Evolutionary conservation across 2,113 vertebrate genomes (phyloP), one percentile per base, ranked within the genome.

Genomic region (Emberiza fucata): DNA sequence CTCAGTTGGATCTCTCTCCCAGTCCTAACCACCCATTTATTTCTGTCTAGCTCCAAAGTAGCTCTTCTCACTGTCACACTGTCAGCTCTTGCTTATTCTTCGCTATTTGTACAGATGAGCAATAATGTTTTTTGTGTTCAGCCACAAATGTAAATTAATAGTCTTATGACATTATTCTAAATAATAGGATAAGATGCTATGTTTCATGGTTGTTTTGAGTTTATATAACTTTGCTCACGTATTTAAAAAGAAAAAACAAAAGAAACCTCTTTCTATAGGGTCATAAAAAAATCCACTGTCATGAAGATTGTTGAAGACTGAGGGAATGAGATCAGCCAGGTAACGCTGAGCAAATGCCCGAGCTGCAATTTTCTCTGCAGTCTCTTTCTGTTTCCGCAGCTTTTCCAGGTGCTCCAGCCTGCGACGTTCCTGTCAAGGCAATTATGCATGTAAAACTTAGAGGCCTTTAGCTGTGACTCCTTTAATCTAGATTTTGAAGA

Each of bases 201-300:
- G 17, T 40, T 61, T 80, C 56, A 40, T 37, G 6, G 27, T 59
- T 90, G 23, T 29, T 90, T 73, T 70, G 22, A 63, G 24, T 69
- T 75, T 51, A 17, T 25, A 60, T 44, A 73, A 89, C 28, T 73
- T 37, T 35, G 15, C 75, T 71, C 28, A 44, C 23, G 4, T 66
- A 51, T 51, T 73, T 50, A 42, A 56, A 48, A 81, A 81, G 35
- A 64, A 73, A 40, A 19, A 68, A 48, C 37, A 33, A 80, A 29
- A 81, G 97, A 57, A 57, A 99, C 99, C 99, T 98, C 98, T 99
- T 97, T 99, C 97, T 82, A 99, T 63, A 13, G 98, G 98, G 82
- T 99, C 98, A n/a, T 98, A 98, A 89, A 99, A 99, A 97, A 98
- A 99, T 18, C 99, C 99, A 11, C 98, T 97, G 8, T 97, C 97